These are phyloP conservation scores for Myiotriccus ornatus DNA, from an alignment of 2,797 vertebrate species.

Conservation along the genomic window DNA sequence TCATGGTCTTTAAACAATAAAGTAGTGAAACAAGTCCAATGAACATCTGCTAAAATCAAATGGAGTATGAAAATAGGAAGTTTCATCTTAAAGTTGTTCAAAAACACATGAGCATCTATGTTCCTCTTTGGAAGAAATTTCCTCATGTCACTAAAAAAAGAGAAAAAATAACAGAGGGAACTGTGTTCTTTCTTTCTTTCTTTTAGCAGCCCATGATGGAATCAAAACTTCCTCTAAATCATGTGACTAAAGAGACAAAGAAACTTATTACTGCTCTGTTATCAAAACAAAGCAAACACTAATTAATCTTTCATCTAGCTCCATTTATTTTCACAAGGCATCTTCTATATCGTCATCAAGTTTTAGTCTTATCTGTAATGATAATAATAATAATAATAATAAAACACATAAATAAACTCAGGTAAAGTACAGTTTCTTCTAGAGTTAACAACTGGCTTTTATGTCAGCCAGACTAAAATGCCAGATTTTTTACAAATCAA, in stretches of 20 bases:
- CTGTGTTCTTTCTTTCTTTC: conserved; percentile 24
- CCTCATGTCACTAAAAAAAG: not conserved
- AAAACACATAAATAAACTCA: not conserved
- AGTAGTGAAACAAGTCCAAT: conserved; percentile 39
- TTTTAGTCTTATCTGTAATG: not conserved
- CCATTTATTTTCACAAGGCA: not conserved
- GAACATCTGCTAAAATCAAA: conserved; percentile 26
- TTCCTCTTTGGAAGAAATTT: conserved; percentile 13
- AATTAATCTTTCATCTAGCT: not conserved
- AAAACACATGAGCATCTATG: not conserved
- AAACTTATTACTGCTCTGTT: not conserved
- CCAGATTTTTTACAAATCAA: not conserved
- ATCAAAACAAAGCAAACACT: conserved; percentile 17
- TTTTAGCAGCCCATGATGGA: not conserved
- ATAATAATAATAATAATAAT: not conserved
- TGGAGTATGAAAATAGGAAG: conserved; percentile 36
- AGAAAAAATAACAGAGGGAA: not conserved
- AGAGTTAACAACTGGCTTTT: not conserved
- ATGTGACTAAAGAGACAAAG: not conserved
- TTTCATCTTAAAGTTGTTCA: conserved; percentile 7
- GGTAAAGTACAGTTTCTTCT: not conserved
- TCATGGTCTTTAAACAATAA: conserved; percentile 52
- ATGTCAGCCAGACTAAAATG: not conserved
- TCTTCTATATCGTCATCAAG: not conserved
- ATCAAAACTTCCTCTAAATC: not conserved